A percentile compares a stretch with the other conserved stretches of the same genome.
phyloP scores from a whole-genome alignment of 2,888 invertebrate genomes.

The Meandrusa payeni region DNA sequence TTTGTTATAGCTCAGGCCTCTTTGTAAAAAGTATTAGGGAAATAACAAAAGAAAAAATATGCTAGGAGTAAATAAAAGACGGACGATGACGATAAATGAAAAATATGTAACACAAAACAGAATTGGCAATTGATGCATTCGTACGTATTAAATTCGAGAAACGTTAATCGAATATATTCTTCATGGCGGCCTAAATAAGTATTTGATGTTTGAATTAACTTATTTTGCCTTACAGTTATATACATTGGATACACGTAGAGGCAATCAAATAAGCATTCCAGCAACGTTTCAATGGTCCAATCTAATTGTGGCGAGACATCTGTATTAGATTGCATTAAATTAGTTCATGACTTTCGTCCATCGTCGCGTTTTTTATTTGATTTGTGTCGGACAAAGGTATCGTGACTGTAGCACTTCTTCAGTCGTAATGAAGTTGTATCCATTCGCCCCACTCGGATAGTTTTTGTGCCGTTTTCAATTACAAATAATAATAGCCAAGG shows the following conservation, averaged over 20 bases:
- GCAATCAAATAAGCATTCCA: constrained; percentile 17
- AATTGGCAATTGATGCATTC: too few relatives aligned
- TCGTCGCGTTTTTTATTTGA: constrained; percentile 44
- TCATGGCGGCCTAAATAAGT: too few relatives aligned
- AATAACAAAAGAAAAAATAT: too few relatives aligned
- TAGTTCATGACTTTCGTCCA: constrained; percentile 48
- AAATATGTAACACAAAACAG: too few relatives aligned
- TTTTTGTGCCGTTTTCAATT: constrained; percentile 63
- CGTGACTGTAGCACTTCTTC: constrained; percentile 43
- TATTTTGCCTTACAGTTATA: constrained; percentile 13
- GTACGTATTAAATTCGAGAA: too few relatives aligned
- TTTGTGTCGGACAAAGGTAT: constrained; percentile 45
- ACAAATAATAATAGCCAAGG: constrained; percentile 57
- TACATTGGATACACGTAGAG: constrained; percentile 5
- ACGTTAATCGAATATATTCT: too few relatives aligned
- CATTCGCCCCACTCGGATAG: constrained; percentile 36
- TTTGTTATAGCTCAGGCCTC: too few relatives aligned
- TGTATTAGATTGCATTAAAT: constrained; percentile 49
- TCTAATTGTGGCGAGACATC: constrained; percentile 42
- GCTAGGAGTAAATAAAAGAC: too few relatives aligned
- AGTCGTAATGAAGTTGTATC: constrained; percentile 58
- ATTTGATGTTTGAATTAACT: background rate
- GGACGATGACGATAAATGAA: too few relatives aligned
- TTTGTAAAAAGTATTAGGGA: too few relatives aligned
- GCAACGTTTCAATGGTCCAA: constrained; percentile 5